phyloP scores from a whole-genome alignment of 1,140 invertebrate genomes.

The Solenopsis fugax region DNA sequence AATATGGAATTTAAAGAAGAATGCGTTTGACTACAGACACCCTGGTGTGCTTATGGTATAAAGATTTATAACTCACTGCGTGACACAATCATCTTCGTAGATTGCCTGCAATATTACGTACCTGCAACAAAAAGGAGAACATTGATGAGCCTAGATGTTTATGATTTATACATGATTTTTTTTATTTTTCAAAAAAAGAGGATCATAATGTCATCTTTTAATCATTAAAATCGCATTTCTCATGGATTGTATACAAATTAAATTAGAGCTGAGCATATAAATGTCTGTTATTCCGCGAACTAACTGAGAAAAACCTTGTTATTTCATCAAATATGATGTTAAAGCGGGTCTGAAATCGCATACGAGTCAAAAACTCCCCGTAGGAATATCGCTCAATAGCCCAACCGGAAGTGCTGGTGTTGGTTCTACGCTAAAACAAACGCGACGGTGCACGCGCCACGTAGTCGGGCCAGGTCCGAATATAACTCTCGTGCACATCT shows the following conservation, averaged over 20 bases:
- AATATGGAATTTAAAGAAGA: background rate
- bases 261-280: background rate
- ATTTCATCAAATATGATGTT: background rate
- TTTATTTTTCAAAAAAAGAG: background rate
- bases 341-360: background rate
- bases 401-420: slow-evolving; percentile 71
- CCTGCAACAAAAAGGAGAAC: slow-evolving; percentile 70
- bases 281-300: background rate
- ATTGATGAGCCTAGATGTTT: background rate
- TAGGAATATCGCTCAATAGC: background rate
- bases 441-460: slow-evolving; percentile 47
- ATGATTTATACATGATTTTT: background rate
- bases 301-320: background rate
- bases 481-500: slow-evolving; percentile 70
- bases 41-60: background rate
- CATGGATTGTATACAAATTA: background rate
- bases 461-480: slow-evolving; percentile 40
- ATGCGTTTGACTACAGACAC: background rate
- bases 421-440: slow-evolving; percentile 67
- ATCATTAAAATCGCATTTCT: background rate
- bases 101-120: slow-evolving; percentile 49
- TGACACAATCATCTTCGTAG: background rate
- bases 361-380: background rate
- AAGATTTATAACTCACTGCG: slow-evolving; percentile 12
- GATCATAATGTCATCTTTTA: background rate